Evolutionary conservation across 2,888 invertebrate genomes (phyloP), one percentile per base, ranked within the genome.

Genomic region (Meliscaeva auricollis): DNA sequence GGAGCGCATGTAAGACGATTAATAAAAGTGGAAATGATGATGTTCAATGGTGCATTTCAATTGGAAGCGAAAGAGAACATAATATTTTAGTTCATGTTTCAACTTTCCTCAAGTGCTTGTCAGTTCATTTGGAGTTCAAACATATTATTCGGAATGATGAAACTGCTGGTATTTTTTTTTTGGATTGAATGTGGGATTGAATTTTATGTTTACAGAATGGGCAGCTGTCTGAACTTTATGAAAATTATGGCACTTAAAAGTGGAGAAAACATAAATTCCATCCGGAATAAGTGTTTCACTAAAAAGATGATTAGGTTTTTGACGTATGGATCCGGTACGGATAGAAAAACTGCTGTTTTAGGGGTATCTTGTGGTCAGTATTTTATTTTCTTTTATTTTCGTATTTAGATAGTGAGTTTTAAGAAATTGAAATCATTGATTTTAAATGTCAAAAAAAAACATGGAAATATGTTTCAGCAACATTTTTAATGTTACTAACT

Each of bases 1-100:
- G 26, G 7, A 35, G 20, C 48, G 0, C 26, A 17, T 50, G 48
- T 50, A 66, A 66, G 50, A 2, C 66, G 50, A 50, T 50, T 66
- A 44, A 64, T 50, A 66, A n/a, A n/a, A 35, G 66, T 66, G 66
- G 17, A 50, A 50, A 50, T 46, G 20, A 50, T 50, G 32, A 64
- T 58, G 64, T 64, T 56, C 69, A 69, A 81, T 81, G 62, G 48
- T 50, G 76, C 76, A 77, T 77, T 81, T 81, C 80, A 81, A 76
- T 81, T 76, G 69, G 30, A 26, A 8, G 44, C 20, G 60, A 30
- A 69, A 54, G 15, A 26, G 4, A 26, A 26, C 26, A n/a, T n/a
- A n/a, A n/a, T n/a, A 48, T 32, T 64, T 22, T 58, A 11, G 58
- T 52, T 68, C 44, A 26, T 62, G 66, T 56, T 56, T 56, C 35